phyloP scores from a whole-genome alignment of 2,797 vertebrate genomes.

The Lithobates pipiens region DNA sequence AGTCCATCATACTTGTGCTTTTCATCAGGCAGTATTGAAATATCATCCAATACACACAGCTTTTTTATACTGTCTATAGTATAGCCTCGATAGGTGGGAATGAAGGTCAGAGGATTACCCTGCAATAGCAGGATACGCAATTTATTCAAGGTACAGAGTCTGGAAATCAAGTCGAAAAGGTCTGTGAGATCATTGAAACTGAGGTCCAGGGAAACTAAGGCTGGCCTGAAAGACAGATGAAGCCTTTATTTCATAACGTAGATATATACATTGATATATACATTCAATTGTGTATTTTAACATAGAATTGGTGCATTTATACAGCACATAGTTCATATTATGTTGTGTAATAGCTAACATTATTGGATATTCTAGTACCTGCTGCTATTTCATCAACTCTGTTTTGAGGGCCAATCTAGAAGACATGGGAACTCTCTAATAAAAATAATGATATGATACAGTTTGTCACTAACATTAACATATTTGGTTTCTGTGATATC shows the following conservation, averaged over 20 bases:
- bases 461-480: too few species aligned
- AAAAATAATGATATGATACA: too few species aligned
- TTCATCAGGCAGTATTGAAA: slow-evolving; percentile 73
- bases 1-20: slow-evolving; percentile 75
- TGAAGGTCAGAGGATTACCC: slow-evolving; percentile 85
- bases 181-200: slow-evolving; percentile 81
- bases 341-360: too few species aligned
- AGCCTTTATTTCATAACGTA: neutral
- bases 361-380: too few species aligned
- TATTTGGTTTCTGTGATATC: too few species aligned
- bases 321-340: too few species aligned
- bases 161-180: slow-evolving; percentile 72
- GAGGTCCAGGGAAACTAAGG: slow-evolving; percentile 87
- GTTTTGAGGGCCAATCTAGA: too few species aligned
- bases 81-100: slow-evolving; percentile 82
- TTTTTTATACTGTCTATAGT: slow-evolving; percentile 79
- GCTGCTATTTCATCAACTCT: too few species aligned
- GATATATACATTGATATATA: neutral
- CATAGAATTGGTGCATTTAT: too few species aligned
- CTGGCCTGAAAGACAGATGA: slow-evolving; percentile 76
- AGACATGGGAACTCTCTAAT: too few species aligned
- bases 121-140: slow-evolving; percentile 81
- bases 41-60: slow-evolving; percentile 78
- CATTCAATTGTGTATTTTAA: neutral
- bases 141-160: slow-evolving; percentile 71